These are phyloP conservation scores for Sceliomorpha sp. DNA, from an alignment of 2,888 invertebrate species.

Conservation along the genomic window DNA sequence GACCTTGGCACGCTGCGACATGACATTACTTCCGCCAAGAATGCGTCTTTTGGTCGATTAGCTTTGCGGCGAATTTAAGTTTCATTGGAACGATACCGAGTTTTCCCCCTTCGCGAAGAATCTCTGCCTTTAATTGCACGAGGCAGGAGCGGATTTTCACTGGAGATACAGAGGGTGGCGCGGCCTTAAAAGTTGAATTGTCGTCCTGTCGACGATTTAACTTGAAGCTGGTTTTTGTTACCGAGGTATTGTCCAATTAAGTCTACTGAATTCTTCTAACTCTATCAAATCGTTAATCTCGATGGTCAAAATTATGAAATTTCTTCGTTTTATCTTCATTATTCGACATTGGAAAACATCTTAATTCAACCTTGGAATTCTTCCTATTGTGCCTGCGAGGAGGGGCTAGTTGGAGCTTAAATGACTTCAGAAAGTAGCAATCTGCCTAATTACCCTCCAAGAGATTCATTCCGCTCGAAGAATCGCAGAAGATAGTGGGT, in stretches of 20 bases:
- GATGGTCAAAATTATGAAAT: no score
- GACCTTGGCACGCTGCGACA: constrained; percentile 20
- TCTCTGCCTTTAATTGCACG: constrained; percentile 75
- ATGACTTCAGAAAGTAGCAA: constrained; percentile 77
- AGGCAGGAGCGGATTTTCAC: constrained; percentile 35
- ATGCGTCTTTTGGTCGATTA: constrained; percentile 75
- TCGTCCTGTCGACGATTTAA: neutral
- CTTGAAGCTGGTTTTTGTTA: no score
- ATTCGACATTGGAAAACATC: constrained; percentile 16
- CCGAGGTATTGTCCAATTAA: no score
- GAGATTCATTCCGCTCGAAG: constrained; percentile 74
- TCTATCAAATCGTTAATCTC: no score
- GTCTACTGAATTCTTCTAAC: no score
- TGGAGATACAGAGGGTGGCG: neutral
- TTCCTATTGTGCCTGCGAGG: constrained; percentile 32
- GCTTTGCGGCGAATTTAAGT: constrained; percentile 72
- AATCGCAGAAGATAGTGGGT: constrained; percentile 47
- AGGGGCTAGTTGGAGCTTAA: constrained; percentile 63
- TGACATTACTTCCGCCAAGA: constrained; percentile 72
- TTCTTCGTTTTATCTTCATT: constrained; percentile 2
- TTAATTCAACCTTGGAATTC: constrained; percentile 17
- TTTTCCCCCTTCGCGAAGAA: constrained; percentile 65
- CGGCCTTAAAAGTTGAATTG: constrained; percentile 20
- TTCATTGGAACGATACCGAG: constrained; percentile 59
- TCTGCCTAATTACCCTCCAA: constrained; percentile 80